These are phyloP conservation scores for Erpornis zantholeuca DNA, from an alignment of 2,113 vertebrate genomes.

Conservation along the genomic window DNA sequence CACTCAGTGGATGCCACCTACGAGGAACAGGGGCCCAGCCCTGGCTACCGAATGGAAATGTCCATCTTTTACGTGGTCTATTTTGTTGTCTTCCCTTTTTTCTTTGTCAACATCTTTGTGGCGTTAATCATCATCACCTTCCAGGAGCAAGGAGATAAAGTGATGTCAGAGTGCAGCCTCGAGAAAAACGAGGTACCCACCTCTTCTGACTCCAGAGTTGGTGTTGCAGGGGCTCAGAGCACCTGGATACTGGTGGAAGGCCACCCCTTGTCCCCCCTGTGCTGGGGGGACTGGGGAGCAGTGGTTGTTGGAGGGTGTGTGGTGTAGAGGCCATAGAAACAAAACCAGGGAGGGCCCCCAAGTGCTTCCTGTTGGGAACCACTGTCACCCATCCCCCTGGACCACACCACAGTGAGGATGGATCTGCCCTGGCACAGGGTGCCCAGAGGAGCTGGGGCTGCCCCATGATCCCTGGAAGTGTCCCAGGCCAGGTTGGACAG, in stretches of 20 bases:
- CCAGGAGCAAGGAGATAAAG: conserved; percentile 98
- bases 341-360: not conserved
- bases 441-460: not conserved
- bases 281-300: not conserved
- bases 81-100: conserved; percentile 98
- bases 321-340: not conserved
- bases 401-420: not conserved
- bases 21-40: conserved; percentile 92
- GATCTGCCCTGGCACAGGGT: not conserved
- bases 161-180: conserved; percentile 94
- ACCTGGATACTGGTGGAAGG: not conserved
- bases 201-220: not conserved
- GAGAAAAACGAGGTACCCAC: conserved; percentile 91
- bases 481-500: fast-evolving
- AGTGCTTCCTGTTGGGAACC: not conserved
- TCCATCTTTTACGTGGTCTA: conserved; percentile 98
- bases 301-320: not conserved
- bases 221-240: not conserved
- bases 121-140: conserved; percentile 98
- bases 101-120: conserved; percentile 99
- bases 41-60: conserved; percentile 94
- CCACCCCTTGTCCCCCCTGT: fast-evolving
- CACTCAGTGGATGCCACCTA: conserved; percentile 96
- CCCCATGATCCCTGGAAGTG: not conserved
- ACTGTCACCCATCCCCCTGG: fast-evolving